phyloP scores from a whole-genome alignment of 2,113 vertebrate species.

The Eretmochelys imbricata region DNA sequence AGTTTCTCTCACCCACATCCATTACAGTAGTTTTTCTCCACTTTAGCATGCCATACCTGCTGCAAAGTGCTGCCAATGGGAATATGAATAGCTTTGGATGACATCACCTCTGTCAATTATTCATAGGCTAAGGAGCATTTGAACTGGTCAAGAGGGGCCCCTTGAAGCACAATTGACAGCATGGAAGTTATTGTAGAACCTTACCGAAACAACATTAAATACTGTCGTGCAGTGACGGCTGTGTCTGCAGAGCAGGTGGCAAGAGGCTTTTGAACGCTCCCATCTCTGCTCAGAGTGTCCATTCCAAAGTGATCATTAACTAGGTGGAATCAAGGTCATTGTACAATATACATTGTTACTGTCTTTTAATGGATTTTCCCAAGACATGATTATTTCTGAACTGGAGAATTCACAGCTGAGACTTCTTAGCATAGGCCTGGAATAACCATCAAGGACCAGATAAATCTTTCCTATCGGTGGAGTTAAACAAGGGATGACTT shows the following conservation, averaged over 20 bases:
- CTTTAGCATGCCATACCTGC: neutral
- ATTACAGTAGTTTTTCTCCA: neutral
- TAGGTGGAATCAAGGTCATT: slow-evolving; percentile 60
- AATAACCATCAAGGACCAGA: neutral
- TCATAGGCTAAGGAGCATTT: slow-evolving; percentile 3
- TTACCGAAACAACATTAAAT: slow-evolving; percentile 31
- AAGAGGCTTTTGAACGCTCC: slow-evolving; percentile 19
- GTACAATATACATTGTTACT: slow-evolving; percentile 64
- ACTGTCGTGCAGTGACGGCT: neutral
- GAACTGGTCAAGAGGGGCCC: slow-evolving; percentile 38
- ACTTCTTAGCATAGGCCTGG: fast-evolving
- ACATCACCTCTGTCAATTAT: neutral
- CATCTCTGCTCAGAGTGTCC: neutral
- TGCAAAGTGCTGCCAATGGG: neutral
- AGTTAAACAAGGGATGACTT: fast-evolving
- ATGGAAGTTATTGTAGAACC: slow-evolving; percentile 21
- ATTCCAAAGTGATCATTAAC: slow-evolving; percentile 69
- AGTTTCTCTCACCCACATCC: neutral
- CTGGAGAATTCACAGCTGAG: neutral
- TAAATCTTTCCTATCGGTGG: fast-evolving
- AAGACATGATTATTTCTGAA: slow-evolving; percentile 32
- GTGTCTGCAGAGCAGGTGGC: neutral
- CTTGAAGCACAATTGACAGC: slow-evolving; percentile 31
- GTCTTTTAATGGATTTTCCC: slow-evolving; percentile 65
- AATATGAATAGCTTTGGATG: neutral